Evolutionary conservation across 2,113 vertebrate species (phyloP).

Genomic region (Propithecus coquereli): DNA sequence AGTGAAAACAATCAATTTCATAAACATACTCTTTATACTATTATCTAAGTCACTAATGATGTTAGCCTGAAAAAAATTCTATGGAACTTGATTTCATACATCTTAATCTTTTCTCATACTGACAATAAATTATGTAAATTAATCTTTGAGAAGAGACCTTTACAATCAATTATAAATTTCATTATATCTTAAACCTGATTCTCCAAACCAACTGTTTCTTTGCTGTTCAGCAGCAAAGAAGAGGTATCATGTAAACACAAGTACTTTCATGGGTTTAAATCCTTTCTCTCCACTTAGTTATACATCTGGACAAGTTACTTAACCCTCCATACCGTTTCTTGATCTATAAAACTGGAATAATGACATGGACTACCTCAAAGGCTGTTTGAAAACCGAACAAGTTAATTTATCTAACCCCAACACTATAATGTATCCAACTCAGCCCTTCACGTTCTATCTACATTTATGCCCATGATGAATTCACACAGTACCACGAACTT

Average conservation of each 20-base stretch:
- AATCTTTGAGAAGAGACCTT: neutral
- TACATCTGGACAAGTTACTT: neutral
- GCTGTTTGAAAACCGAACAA: neutral
- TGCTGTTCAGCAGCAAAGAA: neutral
- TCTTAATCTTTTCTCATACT: neutral
- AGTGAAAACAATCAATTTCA: neutral
- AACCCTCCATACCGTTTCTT: neutral
- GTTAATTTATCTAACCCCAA: neutral
- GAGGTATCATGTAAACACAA: neutral
- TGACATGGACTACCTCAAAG: neutral
- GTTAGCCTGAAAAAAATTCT: neutral
- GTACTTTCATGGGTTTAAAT: neutral
- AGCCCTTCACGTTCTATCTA: neutral
- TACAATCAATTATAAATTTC: constrained; percentile 1
- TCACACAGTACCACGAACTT: neutral
- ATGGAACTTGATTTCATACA: neutral
- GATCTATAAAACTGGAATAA: neutral
- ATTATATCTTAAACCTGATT: neutral
- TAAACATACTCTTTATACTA: neutral
- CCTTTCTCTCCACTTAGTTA: neutral
- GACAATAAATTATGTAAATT: neutral
- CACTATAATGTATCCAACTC: neutral
- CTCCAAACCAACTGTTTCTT: neutral
- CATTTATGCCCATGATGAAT: neutral
- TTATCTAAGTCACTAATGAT: neutral